Evolutionary conservation across 2,797 vertebrate species (phyloP), one percentile per base, ranked within the genome.

Genomic region (Sebastes dallii): DNA sequence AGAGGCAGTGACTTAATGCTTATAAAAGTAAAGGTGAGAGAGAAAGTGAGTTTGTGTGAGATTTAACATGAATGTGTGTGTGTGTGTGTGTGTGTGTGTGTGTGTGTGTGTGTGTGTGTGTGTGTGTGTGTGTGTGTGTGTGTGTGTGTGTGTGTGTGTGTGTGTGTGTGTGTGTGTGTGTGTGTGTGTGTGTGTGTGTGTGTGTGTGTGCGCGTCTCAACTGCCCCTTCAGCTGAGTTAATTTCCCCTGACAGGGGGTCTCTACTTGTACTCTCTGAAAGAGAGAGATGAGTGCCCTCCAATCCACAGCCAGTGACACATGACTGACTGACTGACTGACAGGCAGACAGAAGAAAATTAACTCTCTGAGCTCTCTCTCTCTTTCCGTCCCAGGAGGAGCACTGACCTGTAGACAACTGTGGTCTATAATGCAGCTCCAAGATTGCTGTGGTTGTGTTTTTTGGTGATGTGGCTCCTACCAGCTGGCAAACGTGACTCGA

Each of bases 211-310:
- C 3, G 32, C 24, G 27, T 30, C 11, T 72, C 25, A 36, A 59
- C 75, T 52, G 42, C 67, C 29, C 42, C 36, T 80, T 73, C 64
- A 75, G 46, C 22, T 58, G 79, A 89, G 64, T 86, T 85, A 82
- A 90, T 85, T 83, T 83, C 80, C 86, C 88, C 72, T 79, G 80
- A 83, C 67, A 59, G 82, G 79, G 66, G 81, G 72, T 69, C 67
- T 84, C 74, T 16, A 32, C 77, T 76, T 1, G 6, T 70, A 29
- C 70, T 73, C 52, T 54, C 8, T 50, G 58, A 81, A 66, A 79
- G 84, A 77, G 27, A 71, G 78, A 72, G 72, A 84, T 76, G 67
- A 69, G 54, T 56, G 55, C 67, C 75, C 61, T 78, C 81, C 72
- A 80, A 74, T 82, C 68, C 78, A 74, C n/a, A 62, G 71, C 77